Evolutionary conservation across 2,113 vertebrate species (phyloP).

Genomic region (Nothoprocta pentlandii): DNA sequence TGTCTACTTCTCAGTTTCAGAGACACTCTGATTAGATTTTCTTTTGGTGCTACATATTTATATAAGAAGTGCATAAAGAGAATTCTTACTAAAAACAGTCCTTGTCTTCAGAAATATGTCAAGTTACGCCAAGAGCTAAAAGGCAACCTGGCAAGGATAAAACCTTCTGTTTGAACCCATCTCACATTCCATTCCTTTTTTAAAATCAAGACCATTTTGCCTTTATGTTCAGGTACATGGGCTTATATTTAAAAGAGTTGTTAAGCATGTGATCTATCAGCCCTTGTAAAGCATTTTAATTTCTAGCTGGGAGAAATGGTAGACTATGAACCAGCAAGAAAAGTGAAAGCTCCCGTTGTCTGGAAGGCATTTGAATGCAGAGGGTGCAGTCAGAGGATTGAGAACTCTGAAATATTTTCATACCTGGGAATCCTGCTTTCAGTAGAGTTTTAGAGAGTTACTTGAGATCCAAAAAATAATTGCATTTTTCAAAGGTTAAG

Average conservation of each 20-base stretch:
- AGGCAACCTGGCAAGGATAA: background rate
- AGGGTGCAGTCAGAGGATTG: background rate
- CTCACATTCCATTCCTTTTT: background rate
- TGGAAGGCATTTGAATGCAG: background rate
- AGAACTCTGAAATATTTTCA: slow-evolving; percentile 4
- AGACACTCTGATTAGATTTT: background rate
- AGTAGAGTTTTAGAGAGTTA: background rate
- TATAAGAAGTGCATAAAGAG: background rate
- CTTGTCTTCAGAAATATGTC: background rate
- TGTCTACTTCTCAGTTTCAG: background rate
- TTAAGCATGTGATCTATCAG: slow-evolving; percentile 8
- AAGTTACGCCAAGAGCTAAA: background rate
- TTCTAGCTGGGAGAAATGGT: slow-evolving; percentile 14
- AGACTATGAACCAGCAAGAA: background rate
- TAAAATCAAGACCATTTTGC: background rate
- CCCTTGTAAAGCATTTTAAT: slow-evolving; percentile 24
- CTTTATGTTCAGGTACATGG: background rate
- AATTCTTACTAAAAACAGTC: background rate
- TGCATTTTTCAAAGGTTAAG: background rate
- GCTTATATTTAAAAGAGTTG: background rate
- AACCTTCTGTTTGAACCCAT: background rate
- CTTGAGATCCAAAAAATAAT: background rate
- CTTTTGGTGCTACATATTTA: background rate
- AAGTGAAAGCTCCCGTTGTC: background rate
- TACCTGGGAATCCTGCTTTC: slow-evolving; percentile 4